These are phyloP conservation scores for Hirudo medicinalis DNA, from an alignment of 1,140 invertebrate species.

Conservation along the genomic window DNA sequence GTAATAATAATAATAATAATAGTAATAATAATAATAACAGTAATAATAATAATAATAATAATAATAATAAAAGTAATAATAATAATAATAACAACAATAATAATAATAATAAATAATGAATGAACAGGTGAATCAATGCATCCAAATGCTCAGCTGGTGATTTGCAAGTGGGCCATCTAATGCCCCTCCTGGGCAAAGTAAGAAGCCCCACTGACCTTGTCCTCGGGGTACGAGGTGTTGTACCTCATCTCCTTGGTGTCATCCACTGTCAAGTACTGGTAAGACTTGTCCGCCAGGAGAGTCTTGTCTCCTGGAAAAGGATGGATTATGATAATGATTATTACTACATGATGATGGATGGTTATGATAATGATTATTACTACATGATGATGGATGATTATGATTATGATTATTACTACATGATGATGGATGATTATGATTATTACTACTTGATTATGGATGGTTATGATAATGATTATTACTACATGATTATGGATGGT, in stretches of 20 bases:
- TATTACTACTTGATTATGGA: no score
- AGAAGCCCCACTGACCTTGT: not conserved
- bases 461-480: no score
- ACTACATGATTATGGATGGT: not conserved
- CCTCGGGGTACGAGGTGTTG: constrained; percentile 3
- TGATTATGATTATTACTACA: not conserved
- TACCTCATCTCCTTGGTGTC: constrained; percentile 59
- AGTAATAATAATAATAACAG: no score
- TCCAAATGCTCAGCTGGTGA: not conserved
- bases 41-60: no score
- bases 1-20: no score
- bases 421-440: no score
- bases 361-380: not conserved
- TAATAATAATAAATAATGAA: no score
- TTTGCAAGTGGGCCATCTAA: not conserved
- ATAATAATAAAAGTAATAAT: no score
- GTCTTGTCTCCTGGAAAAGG: constrained; percentile 61
- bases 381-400: no score
- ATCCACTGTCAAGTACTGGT: constrained; percentile 77
- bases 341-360: not conserved
- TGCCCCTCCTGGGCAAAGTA: not conserved
- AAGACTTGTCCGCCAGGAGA: constrained; percentile 74
- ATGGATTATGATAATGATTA: not conserved
- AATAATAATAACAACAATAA: no score
- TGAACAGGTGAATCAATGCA: no score